Evolutionary conservation across 2,888 invertebrate species (phyloP).

Genomic region (Keiferia lycopersicella): DNA sequence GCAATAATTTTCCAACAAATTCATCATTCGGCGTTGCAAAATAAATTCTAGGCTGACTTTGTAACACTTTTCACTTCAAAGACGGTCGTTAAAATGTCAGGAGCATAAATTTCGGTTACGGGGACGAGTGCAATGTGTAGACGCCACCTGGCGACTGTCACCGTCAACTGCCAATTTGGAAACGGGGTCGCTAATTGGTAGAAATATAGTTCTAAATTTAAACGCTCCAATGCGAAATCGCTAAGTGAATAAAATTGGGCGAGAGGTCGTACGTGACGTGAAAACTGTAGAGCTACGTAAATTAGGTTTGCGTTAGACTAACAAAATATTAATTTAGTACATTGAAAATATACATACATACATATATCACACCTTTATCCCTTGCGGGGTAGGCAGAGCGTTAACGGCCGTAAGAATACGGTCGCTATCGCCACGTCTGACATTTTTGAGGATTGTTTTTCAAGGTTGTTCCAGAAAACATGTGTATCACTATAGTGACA

Average conservation of each 20-base stretch:
- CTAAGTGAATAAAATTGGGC: background rate
- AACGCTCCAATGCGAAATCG: constrained; percentile 32
- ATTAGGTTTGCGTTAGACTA: background rate
- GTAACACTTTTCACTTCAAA: constrained; percentile 76
- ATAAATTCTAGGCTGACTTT: constrained; percentile 69
- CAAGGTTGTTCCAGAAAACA: no score
- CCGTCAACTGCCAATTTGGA: constrained; percentile 70
- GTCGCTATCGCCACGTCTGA: no score
- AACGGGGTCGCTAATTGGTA: constrained; percentile 64
- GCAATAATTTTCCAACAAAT: constrained; percentile 49
- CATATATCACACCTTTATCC: no score
- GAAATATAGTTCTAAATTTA: constrained; percentile 65
- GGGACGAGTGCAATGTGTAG: constrained; percentile 49
- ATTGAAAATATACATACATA: background rate
- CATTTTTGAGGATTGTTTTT: no score
- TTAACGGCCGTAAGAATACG: no score
- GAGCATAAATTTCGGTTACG: constrained; percentile 58
- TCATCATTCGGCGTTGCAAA: constrained; percentile 52
- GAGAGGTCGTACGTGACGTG: background rate
- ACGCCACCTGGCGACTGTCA: constrained; percentile 71
- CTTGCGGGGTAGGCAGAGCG: no score
- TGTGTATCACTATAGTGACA: no score
- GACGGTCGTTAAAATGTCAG: constrained; percentile 65
- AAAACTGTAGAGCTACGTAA: background rate
- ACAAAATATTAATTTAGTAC: background rate